Conservation (phyloP, 2,797 vertebrate genomes). For the Cynodonichthys magdalenae region DNA sequence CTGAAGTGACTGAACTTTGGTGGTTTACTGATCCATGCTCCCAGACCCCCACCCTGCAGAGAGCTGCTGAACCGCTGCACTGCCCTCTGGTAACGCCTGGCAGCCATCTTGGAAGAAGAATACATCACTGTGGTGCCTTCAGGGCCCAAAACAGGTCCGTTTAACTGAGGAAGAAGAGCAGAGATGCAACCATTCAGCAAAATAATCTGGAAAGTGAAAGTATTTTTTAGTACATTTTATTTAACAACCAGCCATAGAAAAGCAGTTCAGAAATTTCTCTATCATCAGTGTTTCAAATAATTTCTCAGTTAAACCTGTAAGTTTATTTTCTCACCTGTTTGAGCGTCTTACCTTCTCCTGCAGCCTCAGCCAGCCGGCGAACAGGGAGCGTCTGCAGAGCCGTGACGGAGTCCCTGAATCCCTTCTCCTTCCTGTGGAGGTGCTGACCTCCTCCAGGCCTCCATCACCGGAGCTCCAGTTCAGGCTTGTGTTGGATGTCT, state of each 20-base stretch:
- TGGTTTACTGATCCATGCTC: slow-evolving; percentile 87
- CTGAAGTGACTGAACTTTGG: slow-evolving; percentile 82
- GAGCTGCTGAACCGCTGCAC: slow-evolving; percentile 84
- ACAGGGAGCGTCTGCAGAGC: slow-evolving; percentile 87
- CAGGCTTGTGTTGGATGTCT: slow-evolving; percentile 80
- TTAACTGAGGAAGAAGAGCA: slow-evolving; percentile 73
- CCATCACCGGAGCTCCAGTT: slow-evolving; percentile 86
- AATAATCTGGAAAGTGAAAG: no score
- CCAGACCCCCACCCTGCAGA: slow-evolving; percentile 86
- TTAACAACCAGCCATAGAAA: no score
- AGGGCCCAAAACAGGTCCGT: slow-evolving; percentile 57
- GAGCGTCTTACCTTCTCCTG: slow-evolving; percentile 80
- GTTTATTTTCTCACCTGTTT: background rate
- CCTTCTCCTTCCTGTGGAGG: slow-evolving; percentile 81
- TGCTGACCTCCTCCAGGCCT: slow-evolving; percentile 84
- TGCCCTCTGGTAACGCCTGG: slow-evolving; percentile 84
- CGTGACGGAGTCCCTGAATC: slow-evolving; percentile 79
- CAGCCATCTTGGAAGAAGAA: slow-evolving; percentile 84
- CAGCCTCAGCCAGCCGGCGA: slow-evolving; percentile 83
- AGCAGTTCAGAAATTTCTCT: no score
- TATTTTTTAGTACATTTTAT: background rate
- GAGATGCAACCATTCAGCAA: no score
- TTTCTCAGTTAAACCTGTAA: background rate
- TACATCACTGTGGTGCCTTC: slow-evolving; percentile 65
- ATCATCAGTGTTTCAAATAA: background rate